These are phyloP conservation scores for Lasioglossum marginatum DNA, from an alignment of 2,888 invertebrate genomes.

Conservation along the genomic window DNA sequence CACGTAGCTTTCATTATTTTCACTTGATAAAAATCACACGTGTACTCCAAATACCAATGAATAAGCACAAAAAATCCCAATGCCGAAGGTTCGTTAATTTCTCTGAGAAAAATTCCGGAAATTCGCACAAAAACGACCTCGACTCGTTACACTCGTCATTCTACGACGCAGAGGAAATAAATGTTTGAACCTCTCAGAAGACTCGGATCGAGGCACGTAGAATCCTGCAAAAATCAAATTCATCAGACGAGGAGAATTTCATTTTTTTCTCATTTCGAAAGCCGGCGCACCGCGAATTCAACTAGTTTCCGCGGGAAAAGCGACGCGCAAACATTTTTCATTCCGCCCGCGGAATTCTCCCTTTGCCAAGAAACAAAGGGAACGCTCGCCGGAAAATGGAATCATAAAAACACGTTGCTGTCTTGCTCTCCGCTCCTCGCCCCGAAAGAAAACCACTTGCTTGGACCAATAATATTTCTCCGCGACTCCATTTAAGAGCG, in stretches of 20 bases:
- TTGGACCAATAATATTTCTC: neutral
- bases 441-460: neutral
- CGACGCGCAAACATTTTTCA: neutral
- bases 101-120: no score
- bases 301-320: neutral
- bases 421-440: neutral
- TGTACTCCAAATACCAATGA: no score
- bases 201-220: neutral
- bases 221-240: neutral
- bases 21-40: no score
- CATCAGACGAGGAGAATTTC: neutral
- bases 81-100: no score
- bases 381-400: constrained; percentile 2
- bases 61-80: no score
- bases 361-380: neutral
- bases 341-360: neutral
- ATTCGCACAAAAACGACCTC: no score
- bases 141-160: no score
- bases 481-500: neutral
- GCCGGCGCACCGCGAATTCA: neutral
- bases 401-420: neutral
- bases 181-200: no score
- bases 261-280: neutral
- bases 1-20: no score
- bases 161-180: no score